Evolutionary conservation across 1,140 invertebrate species (phyloP), one percentile per base, ranked within the genome.

Genomic region (Whitmania pigra): DNA sequence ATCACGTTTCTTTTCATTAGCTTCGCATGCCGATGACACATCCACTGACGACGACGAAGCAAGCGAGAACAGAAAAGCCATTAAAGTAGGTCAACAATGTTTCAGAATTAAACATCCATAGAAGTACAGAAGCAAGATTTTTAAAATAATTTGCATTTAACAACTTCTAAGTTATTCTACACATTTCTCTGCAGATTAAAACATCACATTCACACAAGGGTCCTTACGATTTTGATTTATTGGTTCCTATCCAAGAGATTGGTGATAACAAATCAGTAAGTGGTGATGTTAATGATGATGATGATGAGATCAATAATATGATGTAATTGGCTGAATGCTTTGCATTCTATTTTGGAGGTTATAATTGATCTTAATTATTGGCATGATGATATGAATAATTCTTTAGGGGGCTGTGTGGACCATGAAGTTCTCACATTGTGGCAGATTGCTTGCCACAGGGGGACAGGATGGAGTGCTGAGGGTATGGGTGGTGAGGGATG

Each of bases 361-460:
- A 11, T 49, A 49, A 15, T 49, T 49, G 15, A 49, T 49, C 43
- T 36, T 3, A 36, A 36, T 36, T 36, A 36, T 36, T 36, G 2
- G 6, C 5, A 49, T 11, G 43, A 49, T 15, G 9, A 49, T 1
- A 11, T 49, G 43, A 49, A 49, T 49, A 11, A 49, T 15, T 49
- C 43, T 49, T 36, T 73, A 81, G 80, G 80, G 80, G 40, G 91
- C 95, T 5, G 90, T 98, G 76, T 99, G 95, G 95, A 95, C 92
- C 75, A 96, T 97, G 90, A 97, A 97, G 83, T 98, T 98, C 80
- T 96, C 93, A 66, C 89, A 88, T 31, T 97, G 93, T 83, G 94
- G 94, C 0, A 85, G 92, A 67, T 83, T 98, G 55, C 80, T 98
- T 72, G 94, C 94, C 7, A 96, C 94, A 3, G 94, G 94, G 63